Evolutionary conservation across 2,797 vertebrate genomes (phyloP), one percentile per base, ranked within the genome.

Genomic region (Psittacula derbiana): DNA sequence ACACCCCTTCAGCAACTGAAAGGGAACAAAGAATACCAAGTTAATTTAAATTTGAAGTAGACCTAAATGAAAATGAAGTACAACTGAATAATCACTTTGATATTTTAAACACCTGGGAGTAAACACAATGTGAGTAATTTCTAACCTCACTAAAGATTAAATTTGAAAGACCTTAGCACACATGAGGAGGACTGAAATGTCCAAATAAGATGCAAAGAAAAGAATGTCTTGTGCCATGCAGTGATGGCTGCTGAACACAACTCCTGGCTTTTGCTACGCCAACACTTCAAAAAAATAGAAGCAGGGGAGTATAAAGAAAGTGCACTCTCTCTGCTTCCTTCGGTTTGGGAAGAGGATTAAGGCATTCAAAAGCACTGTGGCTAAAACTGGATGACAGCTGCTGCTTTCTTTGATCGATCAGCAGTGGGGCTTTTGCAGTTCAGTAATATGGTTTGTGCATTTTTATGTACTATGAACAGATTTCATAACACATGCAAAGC

Each of bases 341-440:
- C 88, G 78, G 53, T 67, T 94, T 94, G 72, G 50, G 72, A 93
- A 93, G 71, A 86, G 81, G 92, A 96, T 96, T 96, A 93, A 89
- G 86, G 86, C 58, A 44, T 79, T 95, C 46, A 89, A 41, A 83
- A 83, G 88, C 65, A 89, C 43, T 4, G 0, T 43, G 65, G 72
- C 75, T 93, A 95, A 95, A 95, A 50, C 62, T 57, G 86, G 62
- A 33, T 94, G 92, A 86, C 91, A 96, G 92, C 80, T 91, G 92
- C 95, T 95, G 83, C 87, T 79, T 83, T 36, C 96, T 96, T 91
- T 94, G 94, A 96, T 75, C 69, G 67, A 82, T 27, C 74, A 74
- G 93, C 88, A 89, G 57, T 5, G 38, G 57, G 31, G 65, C 36
- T 92, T 62, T 46, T 53, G 78, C 71, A 86, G 71, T 27, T 76